A percentile compares a stretch with the other conserved stretches of the same genome.
These are phyloP conservation scores for Aphis gossypii DNA, from an alignment of 1,140 invertebrate genomes.

Conservation along the genomic window DNA sequence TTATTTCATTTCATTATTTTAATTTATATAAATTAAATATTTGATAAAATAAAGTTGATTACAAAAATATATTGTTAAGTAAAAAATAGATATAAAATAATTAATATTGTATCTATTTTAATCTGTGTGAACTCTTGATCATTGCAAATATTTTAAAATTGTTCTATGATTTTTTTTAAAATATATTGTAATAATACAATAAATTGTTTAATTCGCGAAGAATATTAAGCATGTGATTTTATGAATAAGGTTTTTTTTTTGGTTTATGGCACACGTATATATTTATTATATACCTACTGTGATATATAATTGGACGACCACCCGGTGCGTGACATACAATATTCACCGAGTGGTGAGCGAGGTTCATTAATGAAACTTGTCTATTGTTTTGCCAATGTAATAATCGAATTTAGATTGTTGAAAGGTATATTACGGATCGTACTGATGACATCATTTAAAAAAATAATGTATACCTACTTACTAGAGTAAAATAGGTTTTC, in stretches of 20 bases:
- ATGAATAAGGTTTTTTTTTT: neutral
- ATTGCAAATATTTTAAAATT: neutral
- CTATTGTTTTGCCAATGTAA: neutral
- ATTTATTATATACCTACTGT: no score
- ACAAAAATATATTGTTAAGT: no score
- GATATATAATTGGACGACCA: conserved; percentile 9
- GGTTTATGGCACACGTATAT: neutral
- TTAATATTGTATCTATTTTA: neutral
- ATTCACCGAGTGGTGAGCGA: neutral
- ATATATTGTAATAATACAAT: neutral
- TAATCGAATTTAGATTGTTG: neutral
- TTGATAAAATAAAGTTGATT: no score
- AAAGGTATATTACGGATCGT: no score
- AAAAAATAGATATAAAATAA: no score
- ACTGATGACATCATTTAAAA: neutral
- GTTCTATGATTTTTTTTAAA: neutral
- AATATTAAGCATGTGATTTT: neutral
- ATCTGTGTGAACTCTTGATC: neutral
- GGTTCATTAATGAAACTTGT: conserved; percentile 43
- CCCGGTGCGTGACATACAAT: conserved; percentile 10
- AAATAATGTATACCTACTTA: neutral
- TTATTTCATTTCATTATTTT: no score
- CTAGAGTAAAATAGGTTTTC: neutral
- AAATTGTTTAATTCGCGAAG: neutral
- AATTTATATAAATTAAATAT: no score